These are phyloP conservation scores for Crocuta crocuta DNA, from an alignment of 2,113 vertebrate genomes.

Conservation along the genomic window DNA sequence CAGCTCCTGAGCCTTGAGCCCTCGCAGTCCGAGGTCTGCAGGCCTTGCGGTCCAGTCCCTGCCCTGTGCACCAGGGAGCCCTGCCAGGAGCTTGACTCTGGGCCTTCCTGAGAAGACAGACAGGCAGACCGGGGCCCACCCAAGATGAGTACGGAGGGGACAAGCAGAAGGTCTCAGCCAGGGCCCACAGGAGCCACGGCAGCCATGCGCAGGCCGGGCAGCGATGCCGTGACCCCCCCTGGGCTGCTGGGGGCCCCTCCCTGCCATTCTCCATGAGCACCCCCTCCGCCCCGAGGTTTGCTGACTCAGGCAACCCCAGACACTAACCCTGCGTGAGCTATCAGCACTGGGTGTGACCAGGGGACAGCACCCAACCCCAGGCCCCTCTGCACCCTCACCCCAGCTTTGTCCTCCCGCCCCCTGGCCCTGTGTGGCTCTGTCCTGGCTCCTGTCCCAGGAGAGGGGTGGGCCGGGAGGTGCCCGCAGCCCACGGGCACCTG, in stretches of 20 bases:
- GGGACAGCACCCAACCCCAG: fast-evolving
- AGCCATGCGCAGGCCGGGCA: no score
- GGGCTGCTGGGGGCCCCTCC: not conserved
- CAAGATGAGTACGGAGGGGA: fast-evolving
- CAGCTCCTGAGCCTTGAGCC: not conserved
- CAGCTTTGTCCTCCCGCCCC: not conserved
- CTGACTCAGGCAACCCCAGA: not conserved
- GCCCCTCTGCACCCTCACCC: fast-evolving
- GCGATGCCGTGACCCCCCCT: fast-evolving
- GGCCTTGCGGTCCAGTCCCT: not conserved
- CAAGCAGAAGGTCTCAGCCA: not conserved
- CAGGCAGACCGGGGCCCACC: not conserved
- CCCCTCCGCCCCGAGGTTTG: not conserved
- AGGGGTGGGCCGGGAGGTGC: not conserved
- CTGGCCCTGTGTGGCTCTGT: not conserved
- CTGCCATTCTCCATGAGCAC: fast-evolving
- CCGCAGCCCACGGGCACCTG: not conserved
- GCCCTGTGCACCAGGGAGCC: not conserved
- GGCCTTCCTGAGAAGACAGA: not conserved
- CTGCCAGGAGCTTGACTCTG: not conserved
- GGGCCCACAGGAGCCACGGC: not conserved
- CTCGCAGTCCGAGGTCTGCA: not conserved
- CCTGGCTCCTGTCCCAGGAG: not conserved
- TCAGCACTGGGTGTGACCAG: not conserved
- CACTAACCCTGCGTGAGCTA: no score